Conservation (phyloP, 2,888 invertebrate genomes). For the Pachycephus smyrnensis region DNA sequence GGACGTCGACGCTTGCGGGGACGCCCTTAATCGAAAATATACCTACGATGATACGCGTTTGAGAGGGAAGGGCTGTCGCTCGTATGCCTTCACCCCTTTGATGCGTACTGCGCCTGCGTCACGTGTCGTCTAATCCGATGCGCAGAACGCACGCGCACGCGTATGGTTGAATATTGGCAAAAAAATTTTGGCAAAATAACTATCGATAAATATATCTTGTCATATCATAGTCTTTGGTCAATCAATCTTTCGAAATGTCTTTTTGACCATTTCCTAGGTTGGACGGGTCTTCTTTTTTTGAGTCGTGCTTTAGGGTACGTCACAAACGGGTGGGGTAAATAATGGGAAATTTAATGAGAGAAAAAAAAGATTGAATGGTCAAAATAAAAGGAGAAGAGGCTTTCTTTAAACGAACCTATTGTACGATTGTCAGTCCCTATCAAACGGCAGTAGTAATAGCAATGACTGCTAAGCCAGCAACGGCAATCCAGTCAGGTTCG, state of each 20-base stretch:
- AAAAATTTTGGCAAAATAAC: neutral
- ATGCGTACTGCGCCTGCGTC: neutral
- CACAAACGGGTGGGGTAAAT: too few species aligned
- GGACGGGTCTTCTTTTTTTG: too few species aligned
- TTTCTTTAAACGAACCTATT: neutral
- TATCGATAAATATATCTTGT: too few species aligned
- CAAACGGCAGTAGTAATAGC: neutral
- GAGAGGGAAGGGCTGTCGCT: neutral
- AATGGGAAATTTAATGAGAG: neutral
- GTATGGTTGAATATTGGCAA: neutral
- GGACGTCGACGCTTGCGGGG: constrained; percentile 1
- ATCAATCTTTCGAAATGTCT: neutral
- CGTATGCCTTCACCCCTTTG: neutral
- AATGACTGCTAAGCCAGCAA: neutral
- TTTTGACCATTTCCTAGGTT: neutral
- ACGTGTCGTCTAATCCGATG: neutral
- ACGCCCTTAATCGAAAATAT: neutral
- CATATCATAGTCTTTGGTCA: neutral
- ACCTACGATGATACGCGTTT: neutral
- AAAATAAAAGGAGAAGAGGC: neutral
- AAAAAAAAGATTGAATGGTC: neutral
- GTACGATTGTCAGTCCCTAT: neutral
- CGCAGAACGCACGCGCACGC: neutral
- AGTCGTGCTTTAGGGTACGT: neutral
- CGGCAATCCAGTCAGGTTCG: neutral